Percentiles rank a stretch among this genome's conserved stretches.
Evolutionary conservation across 2,797 vertebrate genomes (phyloP).

Genomic region (Dromococcyx pavoninus): DNA sequence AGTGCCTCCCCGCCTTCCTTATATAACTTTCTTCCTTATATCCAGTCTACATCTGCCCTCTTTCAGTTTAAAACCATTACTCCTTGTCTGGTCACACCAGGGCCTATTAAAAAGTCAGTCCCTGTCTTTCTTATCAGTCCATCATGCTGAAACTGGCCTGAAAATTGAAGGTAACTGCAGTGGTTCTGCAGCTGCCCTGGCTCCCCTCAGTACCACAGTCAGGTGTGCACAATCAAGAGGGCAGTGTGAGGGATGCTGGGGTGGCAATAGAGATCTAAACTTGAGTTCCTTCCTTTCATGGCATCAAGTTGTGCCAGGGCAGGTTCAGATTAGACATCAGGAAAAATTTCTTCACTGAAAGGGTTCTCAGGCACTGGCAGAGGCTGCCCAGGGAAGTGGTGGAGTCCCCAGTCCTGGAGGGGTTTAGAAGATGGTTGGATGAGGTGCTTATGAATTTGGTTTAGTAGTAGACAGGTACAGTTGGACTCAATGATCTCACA

Average conservation of each 20-base stretch:
- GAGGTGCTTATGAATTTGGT: too few species aligned
- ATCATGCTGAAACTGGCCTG: accelerated
- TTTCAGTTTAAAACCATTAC: background rate
- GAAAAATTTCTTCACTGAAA: too few species aligned
- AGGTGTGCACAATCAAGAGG: accelerated
- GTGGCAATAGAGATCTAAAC: background rate
- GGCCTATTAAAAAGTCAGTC: background rate
- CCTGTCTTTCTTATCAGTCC: background rate
- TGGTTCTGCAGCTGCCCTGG: accelerated
- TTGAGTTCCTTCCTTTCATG: background rate
- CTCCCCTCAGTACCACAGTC: background rate
- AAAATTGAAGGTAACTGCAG: too few species aligned
- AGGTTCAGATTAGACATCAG: too few species aligned
- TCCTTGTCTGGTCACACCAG: accelerated
- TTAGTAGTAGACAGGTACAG: too few species aligned
- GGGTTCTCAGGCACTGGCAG: too few species aligned
- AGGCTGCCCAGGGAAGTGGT: too few species aligned
- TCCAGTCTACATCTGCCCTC: background rate
- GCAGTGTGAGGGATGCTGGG: accelerated
- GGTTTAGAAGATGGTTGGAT: too few species aligned
- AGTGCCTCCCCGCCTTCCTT: too few species aligned
- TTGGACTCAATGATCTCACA: too few species aligned
- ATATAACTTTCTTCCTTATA: background rate
- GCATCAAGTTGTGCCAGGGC: too few species aligned
- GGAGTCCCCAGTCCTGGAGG: too few species aligned